Evolutionary conservation across 35 echinoderm and acorn worm species (phyloP), one percentile per base, ranked within the genome.

Genomic region (Diadema setosum): DNA sequence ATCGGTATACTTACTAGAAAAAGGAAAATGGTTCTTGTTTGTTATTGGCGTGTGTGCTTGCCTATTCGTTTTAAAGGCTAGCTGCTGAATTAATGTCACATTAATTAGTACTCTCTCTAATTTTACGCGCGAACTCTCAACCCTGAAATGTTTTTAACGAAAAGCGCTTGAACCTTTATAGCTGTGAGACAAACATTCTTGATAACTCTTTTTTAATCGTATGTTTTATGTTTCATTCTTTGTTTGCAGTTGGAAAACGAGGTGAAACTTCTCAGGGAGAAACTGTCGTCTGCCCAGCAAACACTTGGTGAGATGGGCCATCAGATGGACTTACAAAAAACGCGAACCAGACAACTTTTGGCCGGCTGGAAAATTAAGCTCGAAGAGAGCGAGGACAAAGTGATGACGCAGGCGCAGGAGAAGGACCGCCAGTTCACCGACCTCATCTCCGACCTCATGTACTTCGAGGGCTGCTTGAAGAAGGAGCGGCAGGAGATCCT

Each of bases 401-500:
- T 95, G 37, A 43, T 70, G 34, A 9, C 75, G 46, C 78, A 87
- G 18, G 83, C 89, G 17, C 46, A 65, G 80, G 93, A 95, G 48
- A 91, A 85, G n/a, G 93, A 95, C 52, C 45, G 46, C 7, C 93
- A 95, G 39, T 80, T 95, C 15, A 80, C 93, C 14, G 88, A 91
- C 9, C 90, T 95, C 16, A 45, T 90, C 15, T 95, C 93, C 2
- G 88, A 95, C 44, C 50, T 95, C 3, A 83, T 95, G 89, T 95
- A 87, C 46, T 91, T 95, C 58, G 93, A 95, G 45, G 85, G 93
- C 36, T 91, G 93, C 45, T 37, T 95, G 37, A 69, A 91, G 43
- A 36, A 55, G 61, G 75, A 91, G 18, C 45, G 85, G 20, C 46
- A 87, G 39, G 80, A 59, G 24, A 67, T 90, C 23, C 48, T 83